These are phyloP conservation scores for Tachuris rubrigastra DNA, from an alignment of 2,113 vertebrate genomes.

Conservation along the genomic window DNA sequence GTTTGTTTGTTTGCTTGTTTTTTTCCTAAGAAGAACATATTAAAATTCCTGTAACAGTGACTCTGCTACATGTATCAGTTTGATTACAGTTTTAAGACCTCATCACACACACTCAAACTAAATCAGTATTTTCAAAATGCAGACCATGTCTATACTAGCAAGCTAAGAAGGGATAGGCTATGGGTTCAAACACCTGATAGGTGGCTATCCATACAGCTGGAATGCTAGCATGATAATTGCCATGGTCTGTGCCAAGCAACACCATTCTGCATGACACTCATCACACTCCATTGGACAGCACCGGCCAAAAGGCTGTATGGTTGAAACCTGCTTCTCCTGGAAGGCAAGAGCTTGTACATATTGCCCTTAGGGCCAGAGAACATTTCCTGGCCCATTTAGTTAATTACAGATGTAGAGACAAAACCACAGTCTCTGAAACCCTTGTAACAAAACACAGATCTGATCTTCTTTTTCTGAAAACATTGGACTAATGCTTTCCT, in stretches of 20 bases:
- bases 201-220: neutral
- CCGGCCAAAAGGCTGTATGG: neutral
- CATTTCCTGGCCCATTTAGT: neutral
- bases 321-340: neutral
- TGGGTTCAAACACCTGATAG: neutral
- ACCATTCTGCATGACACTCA: rapidly evolving
- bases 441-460: neutral
- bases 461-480: neutral
- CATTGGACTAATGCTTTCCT: neutral
- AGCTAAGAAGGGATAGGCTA: neutral
- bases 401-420: neutral
- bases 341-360: neutral
- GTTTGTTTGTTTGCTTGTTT: no score
- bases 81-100: neutral
- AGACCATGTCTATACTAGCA: neutral
- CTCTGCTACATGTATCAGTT: neutral
- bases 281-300: neutral
- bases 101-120: neutral
- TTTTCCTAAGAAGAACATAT: neutral
- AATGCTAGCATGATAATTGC: neutral
- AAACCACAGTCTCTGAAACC: neutral
- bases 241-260: neutral
- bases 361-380: neutral
- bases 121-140: neutral
- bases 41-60: neutral